Conservation (phyloP, 2,113 vertebrate species). For the Nibea albiflora region DNA sequence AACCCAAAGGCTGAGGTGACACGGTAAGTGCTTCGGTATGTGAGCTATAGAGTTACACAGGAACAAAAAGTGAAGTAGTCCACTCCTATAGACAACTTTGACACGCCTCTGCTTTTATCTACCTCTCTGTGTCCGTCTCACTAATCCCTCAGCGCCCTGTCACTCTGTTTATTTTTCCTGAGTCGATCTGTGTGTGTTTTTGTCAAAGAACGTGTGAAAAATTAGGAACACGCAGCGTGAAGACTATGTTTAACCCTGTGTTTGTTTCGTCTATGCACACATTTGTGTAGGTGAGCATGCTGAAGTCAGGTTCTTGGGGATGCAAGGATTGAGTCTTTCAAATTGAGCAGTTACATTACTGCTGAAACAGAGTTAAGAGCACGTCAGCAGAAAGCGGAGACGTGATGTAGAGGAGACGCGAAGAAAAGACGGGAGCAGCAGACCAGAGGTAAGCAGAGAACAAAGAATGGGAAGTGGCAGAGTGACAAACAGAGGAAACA, state of each 20-base stretch:
- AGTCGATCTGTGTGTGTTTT: slow-evolving; percentile 8
- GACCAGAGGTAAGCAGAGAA: neutral
- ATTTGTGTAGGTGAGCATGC: neutral
- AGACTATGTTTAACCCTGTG: slow-evolving; percentile 5
- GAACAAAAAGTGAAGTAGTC: slow-evolving; percentile 58
- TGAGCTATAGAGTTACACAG: slow-evolving; percentile 70
- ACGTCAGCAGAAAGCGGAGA: neutral
- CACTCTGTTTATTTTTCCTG: slow-evolving; percentile 52
- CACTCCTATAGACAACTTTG: slow-evolving; percentile 53
- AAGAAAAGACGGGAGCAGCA: neutral
- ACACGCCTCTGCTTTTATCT: slow-evolving; percentile 72
- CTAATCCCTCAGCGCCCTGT: slow-evolving; percentile 53
- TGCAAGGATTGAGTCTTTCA: neutral
- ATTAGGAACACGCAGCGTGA: neutral
- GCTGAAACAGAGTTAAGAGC: neutral
- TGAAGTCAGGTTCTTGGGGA: neutral
- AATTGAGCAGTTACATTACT: neutral
- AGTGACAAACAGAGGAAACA: slow-evolving; percentile 27
- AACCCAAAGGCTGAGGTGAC: slow-evolving; percentile 35
- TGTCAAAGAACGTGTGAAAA: slow-evolving; percentile 41
- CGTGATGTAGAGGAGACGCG: slow-evolving; percentile 1
- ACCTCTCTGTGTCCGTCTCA: slow-evolving; percentile 40
- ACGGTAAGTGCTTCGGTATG: slow-evolving; percentile 63
- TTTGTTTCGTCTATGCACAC: slow-evolving; percentile 10
- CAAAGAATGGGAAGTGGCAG: neutral